A percentile compares a stretch with the other conserved stretches of the same genome.
Evolutionary conservation across 2,797 vertebrate species (phyloP).

Genomic region (Phoeniculus purpureus): DNA sequence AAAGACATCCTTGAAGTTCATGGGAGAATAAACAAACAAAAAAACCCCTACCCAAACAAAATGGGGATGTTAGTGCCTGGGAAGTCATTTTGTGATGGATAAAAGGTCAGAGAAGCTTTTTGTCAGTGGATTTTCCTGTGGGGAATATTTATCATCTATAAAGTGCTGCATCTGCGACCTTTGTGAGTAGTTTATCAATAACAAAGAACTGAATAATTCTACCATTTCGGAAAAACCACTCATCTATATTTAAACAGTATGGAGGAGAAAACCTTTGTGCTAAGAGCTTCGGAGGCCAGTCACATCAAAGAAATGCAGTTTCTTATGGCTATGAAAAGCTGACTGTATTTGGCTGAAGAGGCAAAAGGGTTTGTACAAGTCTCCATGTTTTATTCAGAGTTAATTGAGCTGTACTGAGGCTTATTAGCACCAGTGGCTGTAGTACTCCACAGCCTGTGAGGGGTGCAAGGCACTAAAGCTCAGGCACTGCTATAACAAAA

Average conservation of each 20-base stretch:
- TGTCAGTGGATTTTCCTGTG: constrained; percentile 56
- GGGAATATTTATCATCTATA: constrained; percentile 66
- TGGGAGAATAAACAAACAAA: constrained; percentile 4
- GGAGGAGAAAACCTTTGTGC: constrained; percentile 20
- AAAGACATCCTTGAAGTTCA: constrained; percentile 61
- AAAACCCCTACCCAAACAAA: not conserved
- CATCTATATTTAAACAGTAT: constrained; percentile 72
- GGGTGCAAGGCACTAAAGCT: fast-evolving
- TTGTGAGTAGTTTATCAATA: constrained; percentile 71
- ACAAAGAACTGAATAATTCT: constrained; percentile 67
- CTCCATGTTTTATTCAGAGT: not conserved
- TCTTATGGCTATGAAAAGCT: not conserved
- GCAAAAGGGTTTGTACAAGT: not conserved
- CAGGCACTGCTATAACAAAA: fast-evolving
- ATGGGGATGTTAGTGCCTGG: constrained; percentile 34
- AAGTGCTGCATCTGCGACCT: constrained; percentile 66
- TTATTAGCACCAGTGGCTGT: not conserved
- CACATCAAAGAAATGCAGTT: not conserved
- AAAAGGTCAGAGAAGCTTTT: constrained; percentile 67
- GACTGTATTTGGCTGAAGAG: not conserved
- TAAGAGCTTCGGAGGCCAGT: not conserved
- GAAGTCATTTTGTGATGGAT: constrained; percentile 52
- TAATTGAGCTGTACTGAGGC: not conserved
- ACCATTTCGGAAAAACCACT: constrained; percentile 51
- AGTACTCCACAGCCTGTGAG: fast-evolving